Evolutionary conservation across 2,888 invertebrate species (phyloP), one percentile per base, ranked within the genome.

Genomic region (Macrosoma leucophasiata): DNA sequence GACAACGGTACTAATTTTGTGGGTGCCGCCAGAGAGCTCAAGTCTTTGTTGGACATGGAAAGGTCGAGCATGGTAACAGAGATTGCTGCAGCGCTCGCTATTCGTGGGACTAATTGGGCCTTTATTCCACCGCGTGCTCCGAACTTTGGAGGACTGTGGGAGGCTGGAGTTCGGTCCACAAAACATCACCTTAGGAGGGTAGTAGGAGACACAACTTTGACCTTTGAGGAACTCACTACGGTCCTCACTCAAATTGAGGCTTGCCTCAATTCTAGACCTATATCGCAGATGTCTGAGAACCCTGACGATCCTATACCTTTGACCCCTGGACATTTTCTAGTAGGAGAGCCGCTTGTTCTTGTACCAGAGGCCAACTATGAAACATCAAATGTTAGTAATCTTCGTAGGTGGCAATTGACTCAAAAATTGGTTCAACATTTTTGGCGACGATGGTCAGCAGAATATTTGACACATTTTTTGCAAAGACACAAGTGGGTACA

Each of bases 381-480:
- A 0, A 15, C 13, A 1, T 20, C 6, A 5, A 41, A 39, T 5
- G 18, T 33, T 4, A 32, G 23, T 7, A 17, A 32, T 9, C 22
- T 44, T 10, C 31, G 36, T 8, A 41, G 52, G 25, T 55, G 52
- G 52, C 50, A 52, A 24, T 13, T 53, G 2, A 27, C 46, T 3
- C 53, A 53, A 30, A 43, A 34, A 20, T 46, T 47, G 44, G 43
- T 41, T 3, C 48, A 53, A 36, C 40, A 50, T 26, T 53, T 57
- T 25, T 52, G 52, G 52, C 36, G 22, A 5, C 34, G 37, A 34
- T 55, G 55, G 55, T 34, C 35, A 7, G 24, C 39, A 10, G 53
- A 55, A 20, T 54, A 55, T 31, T 34, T 56, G 1, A 38, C 46
- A 12, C 46, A 43, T 0, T 18, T 43, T 17, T 39, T 48, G 13